Evolutionary conservation across 2,888 invertebrate genomes (phyloP), one percentile per base, ranked within the genome.

Genomic region (Drosophila mimica): DNA sequence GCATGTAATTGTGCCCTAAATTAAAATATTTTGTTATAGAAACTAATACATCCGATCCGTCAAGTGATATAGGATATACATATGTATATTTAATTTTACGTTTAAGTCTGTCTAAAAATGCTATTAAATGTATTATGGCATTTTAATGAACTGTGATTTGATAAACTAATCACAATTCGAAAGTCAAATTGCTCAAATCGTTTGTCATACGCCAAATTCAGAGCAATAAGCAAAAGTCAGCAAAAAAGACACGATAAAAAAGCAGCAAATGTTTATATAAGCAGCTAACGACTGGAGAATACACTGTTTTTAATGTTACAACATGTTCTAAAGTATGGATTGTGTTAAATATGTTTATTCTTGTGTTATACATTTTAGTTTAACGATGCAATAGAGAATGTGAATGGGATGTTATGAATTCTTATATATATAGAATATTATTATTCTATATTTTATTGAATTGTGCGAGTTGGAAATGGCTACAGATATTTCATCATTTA

Each of bases 141-240:
- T 68, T 79, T 88, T 85, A 88, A 88, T 85, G 83, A 86, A 76
- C 83, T 75, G 58, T 63, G 48, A 68, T 87, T 79, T 74, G 82
- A 87, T 85, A 87, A 87, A 83, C 84, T 87, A 89, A 89, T 85
- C 84, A 81, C 61, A 77, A 74, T 67, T 67, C 74, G 84, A 89
- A 87, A 85, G 84, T 83, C 84, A 87, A 85, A 85, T 89, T 89
- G 84, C 74, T 74, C 57, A 56, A 80, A 89, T 88, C 72, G 87
- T 72, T 87, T 85, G 89, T 79, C 81, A 86, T 71, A 71, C 72
- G 66, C 76, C 80, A 79, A 79, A 73, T 74, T 72, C 51, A 46
- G 71, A 71, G 56, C 75, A 63, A 71, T 56, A 64, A 76, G 71
- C 79, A 67, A 79, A 74, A 64, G 70, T 57, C 52, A 52, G 40